Evolutionary conservation across 2,113 vertebrate genomes (phyloP).

Genomic region (Oryzias celebensis): DNA sequence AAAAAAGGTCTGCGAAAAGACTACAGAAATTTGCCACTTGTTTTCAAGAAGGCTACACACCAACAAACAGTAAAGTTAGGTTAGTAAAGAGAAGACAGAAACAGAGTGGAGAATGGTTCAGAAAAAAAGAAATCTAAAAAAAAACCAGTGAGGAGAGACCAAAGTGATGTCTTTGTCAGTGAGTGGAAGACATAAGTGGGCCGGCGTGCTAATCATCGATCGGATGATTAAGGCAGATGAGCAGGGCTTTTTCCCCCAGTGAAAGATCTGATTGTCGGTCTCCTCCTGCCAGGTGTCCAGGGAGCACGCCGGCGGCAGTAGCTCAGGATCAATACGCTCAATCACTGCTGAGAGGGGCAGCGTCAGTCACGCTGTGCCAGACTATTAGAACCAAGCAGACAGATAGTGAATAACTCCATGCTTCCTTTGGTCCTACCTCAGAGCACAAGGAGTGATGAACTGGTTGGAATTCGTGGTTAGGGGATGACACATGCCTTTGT

Average conservation of each 20-base stretch:
- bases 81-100: slow-evolving; percentile 33
- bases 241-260: slow-evolving; percentile 88
- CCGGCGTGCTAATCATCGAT: slow-evolving; percentile 89
- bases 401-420: slow-evolving; percentile 89
- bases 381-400: slow-evolving; percentile 92
- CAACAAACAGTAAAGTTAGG: neutral
- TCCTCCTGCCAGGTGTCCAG: slow-evolving; percentile 80
- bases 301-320: slow-evolving; percentile 61
- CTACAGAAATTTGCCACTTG: slow-evolving; percentile 23
- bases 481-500: slow-evolving; percentile 13
- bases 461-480: slow-evolving; percentile 46
- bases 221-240: slow-evolving; percentile 97
- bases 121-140: slow-evolving; percentile 26
- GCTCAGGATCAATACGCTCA: slow-evolving; percentile 91
- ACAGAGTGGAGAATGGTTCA: slow-evolving; percentile 47
- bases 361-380: slow-evolving; percentile 88
- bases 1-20: slow-evolving; percentile 45
- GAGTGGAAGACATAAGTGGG: slow-evolving; percentile 77
- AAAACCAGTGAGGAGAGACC: slow-evolving; percentile 4
- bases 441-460: slow-evolving; percentile 80
- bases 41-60: neutral
- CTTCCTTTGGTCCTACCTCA: slow-evolving; percentile 82
- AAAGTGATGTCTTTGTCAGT: slow-evolving; percentile 82
- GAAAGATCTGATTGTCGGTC: slow-evolving; percentile 92
- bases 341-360: slow-evolving; percentile 86